Percentiles rank a stretch among this genome's conserved stretches.
These are phyloP conservation scores for Coremacera marginata DNA, from an alignment of 2,888 invertebrate genomes.

Conservation along the genomic window DNA sequence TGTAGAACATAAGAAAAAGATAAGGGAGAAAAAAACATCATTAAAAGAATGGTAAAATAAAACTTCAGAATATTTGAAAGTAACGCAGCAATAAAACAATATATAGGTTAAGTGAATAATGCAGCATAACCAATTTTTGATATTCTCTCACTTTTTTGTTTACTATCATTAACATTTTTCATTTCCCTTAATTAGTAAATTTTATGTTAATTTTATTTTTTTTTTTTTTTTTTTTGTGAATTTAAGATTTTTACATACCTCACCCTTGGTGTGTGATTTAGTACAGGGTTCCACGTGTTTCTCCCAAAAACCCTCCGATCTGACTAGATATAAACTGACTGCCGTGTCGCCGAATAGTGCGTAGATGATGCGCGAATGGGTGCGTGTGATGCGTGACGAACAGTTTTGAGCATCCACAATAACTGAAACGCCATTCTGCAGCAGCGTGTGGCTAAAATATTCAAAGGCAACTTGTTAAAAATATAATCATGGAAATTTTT, in stretches of 20 bases:
- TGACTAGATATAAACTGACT: constrained; percentile 75
- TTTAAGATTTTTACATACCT: constrained; percentile 61
- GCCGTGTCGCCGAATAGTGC: constrained; percentile 71
- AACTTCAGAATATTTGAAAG: constrained; percentile 12
- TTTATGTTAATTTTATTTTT: background rate
- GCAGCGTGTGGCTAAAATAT: constrained; percentile 56
- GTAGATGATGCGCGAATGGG: constrained; percentile 74
- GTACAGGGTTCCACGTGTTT: constrained; percentile 81
- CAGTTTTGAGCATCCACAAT: constrained; percentile 77
- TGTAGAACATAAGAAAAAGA: constrained; percentile 64
- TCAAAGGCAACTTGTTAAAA: background rate
- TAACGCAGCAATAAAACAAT: background rate
- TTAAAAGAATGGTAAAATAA: background rate
- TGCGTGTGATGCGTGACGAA: constrained; percentile 75
- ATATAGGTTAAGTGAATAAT: background rate
- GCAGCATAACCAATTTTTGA: background rate
- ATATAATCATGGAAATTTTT: background rate
- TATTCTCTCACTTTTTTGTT: constrained; percentile 17
- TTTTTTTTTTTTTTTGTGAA: background rate
- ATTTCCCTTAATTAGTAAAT: background rate
- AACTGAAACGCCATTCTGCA: constrained; percentile 72
- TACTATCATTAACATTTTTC: background rate
- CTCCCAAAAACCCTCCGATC: constrained; percentile 83
- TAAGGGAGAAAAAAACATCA: background rate
- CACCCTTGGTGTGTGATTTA: constrained; percentile 73